These are phyloP conservation scores for Chelonia mydas DNA, from an alignment of 2,797 vertebrate species.

Conservation along the genomic window DNA sequence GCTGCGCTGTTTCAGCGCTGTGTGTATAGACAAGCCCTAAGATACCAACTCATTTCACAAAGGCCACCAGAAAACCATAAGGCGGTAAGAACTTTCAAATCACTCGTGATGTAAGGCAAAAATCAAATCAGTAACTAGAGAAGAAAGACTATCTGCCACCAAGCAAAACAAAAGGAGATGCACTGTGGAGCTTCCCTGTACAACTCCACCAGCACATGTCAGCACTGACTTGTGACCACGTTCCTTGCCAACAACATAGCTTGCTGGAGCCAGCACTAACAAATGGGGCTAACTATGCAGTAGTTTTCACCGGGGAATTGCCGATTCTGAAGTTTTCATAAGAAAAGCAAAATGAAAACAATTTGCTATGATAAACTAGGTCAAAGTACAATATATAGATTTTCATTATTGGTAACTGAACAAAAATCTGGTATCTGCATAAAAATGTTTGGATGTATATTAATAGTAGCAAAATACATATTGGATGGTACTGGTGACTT, in stretches of 20 bases:
- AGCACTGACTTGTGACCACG: background rate
- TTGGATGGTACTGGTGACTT: too few species aligned
- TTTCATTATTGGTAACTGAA: conserved; percentile 14
- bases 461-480: too few species aligned
- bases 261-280: background rate
- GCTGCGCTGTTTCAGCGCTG: too few species aligned
- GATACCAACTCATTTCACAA: background rate
- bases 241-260: background rate
- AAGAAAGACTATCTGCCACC: background rate
- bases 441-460: too few species aligned
- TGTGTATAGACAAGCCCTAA: background rate
- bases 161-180: background rate
- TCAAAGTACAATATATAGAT: conserved; percentile 8
- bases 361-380: background rate
- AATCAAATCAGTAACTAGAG: background rate
- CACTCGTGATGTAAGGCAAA: background rate
- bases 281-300: background rate
- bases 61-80: background rate
- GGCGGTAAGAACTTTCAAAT: background rate
- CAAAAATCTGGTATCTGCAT: background rate
- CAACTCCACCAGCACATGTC: background rate
- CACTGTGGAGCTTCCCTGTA: background rate
- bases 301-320: background rate
- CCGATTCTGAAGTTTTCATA: conserved; percentile 22
- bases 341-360: conserved; percentile 8